phyloP scores from a whole-genome alignment of 2,113 vertebrate species.

The Tapirus terrestris region DNA sequence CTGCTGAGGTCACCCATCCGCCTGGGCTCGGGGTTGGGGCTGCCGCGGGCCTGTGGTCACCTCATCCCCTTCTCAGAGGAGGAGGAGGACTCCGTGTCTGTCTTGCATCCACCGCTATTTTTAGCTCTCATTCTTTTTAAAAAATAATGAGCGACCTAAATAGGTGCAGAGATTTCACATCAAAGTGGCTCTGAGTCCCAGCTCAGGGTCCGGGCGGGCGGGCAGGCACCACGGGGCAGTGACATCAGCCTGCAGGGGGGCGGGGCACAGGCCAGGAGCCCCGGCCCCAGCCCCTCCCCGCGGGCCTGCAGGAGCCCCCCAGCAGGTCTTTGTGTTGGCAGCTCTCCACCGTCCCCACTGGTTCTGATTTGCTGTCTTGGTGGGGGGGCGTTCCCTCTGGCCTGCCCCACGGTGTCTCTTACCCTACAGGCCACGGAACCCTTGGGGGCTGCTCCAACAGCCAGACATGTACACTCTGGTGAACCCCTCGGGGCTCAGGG shows the following conservation, averaged over 20 bases:
- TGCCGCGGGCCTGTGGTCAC: no score
- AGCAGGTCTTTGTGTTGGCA: background rate
- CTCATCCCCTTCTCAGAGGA: background rate
- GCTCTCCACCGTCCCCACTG: fast-evolving
- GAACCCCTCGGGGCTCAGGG: fast-evolving
- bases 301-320: background rate
- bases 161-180: background rate
- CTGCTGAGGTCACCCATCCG: background rate
- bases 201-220: background rate
- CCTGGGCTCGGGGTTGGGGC: background rate
- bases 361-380: background rate
- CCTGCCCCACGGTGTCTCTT: background rate
- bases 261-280: no score
- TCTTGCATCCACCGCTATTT: background rate
- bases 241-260: no score
- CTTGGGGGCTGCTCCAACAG: background rate
- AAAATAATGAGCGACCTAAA: conserved; percentile 40
- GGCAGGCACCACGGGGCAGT: no score
- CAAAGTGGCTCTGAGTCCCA: fast-evolving
- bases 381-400: background rate
- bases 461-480: background rate
- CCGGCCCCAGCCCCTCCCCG: no score
- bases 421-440: background rate
- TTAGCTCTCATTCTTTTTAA: conserved; percentile 44
- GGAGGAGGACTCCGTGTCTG: background rate